Evolutionary conservation across 2,113 vertebrate genomes (phyloP), one percentile per base, ranked within the genome.

Genomic region (Orientallactaga bullata): DNA sequence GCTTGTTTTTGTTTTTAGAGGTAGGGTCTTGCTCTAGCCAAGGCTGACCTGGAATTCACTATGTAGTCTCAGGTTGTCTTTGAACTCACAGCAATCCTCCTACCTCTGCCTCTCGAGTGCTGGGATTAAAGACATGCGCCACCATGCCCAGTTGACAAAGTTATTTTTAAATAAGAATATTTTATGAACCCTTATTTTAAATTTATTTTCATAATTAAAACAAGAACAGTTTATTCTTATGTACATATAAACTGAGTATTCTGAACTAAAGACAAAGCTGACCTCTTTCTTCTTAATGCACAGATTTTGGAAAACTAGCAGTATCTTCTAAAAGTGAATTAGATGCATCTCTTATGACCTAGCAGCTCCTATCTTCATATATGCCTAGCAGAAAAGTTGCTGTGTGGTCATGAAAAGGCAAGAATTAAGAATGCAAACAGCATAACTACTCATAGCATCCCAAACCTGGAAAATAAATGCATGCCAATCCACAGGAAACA

Each of bases 181-280:
- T 80, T 95, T 76, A 88, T 5, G 32, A 87, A 83, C 37, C 47
- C 51, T 84, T 82, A 32, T 58, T 63, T 51, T 87, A 93, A 81
- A 84, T 86, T 68, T 73, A 87, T 87, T 85, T 88, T n/a, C 77
- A 90, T 88, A 95, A 96, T 96, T 93, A 97, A 98, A 78, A 74
- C 60, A 74, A 78, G n/a, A 73, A 95, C 97, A 95, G 28, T 18
- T 85, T 94, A 93, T 83, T 92, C 91, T 95, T 93, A 96, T n/a
- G 89, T 89, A 89, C 71, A 90, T 0, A 20, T 92, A 91, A 96
- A 95, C 7, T n/a, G 68, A 94, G 73, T 89, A 90, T 51, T 92
- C 28, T 37, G 85, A 79, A 94, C 92, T 65, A 3, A 93, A 88
- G 76, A 91, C 90, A 91, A 93, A 97, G 90, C 86, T 96, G 95